Evolutionary conservation across 2,888 invertebrate genomes (phyloP).

Genomic region (Cephus runcator): DNA sequence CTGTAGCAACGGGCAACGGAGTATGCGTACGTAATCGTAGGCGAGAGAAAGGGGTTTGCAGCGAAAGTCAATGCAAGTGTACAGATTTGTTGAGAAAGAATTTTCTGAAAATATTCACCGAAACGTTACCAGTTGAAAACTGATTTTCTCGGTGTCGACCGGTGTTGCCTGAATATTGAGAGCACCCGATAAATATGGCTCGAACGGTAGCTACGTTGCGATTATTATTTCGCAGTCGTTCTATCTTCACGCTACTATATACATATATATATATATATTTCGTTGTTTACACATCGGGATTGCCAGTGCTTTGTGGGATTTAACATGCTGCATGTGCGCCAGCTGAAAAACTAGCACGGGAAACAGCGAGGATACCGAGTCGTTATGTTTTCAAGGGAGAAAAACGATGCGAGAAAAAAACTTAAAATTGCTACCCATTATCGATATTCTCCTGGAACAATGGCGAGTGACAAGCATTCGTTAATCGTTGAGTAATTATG

Average conservation of each 20-base stretch:
- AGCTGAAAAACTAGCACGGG: neutral
- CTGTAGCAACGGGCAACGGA: neutral
- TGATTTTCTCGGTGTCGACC: neutral
- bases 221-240: neutral
- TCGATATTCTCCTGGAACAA: neutral
- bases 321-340: neutral
- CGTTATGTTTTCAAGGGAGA: neutral
- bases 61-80: neutral
- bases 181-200: neutral
- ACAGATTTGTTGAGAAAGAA: neutral
- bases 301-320: neutral
- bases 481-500: neutral
- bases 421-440: neutral
- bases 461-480: neutral
- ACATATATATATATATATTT: too few relatives aligned
- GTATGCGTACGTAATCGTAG: neutral
- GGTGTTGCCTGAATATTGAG: neutral
- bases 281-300: neutral
- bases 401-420: neutral
- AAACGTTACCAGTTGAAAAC: neutral
- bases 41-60: neutral
- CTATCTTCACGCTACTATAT: neutral
- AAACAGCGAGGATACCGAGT: neutral
- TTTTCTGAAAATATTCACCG: neutral
- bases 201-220: neutral